Percentiles rank a stretch among this genome's conserved stretches.
phyloP scores from a whole-genome alignment of 2,888 invertebrate genomes.

The Rhaphigaster nebulosa region DNA sequence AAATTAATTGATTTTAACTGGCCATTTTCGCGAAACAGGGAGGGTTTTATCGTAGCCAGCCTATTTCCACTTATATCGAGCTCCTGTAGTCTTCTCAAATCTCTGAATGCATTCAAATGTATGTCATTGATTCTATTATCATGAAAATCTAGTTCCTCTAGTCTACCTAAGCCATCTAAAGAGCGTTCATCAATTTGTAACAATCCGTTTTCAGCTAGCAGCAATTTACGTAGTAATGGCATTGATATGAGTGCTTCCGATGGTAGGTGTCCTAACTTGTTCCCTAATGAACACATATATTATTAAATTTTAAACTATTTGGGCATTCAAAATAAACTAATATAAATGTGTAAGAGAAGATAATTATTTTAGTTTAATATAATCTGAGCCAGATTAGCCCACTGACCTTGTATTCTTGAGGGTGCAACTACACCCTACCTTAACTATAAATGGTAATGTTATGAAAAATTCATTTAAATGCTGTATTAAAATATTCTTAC shows the following conservation, averaged over 20 bases:
- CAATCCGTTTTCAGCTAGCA: conserved; percentile 81
- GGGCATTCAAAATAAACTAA: background rate
- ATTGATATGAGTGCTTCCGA: conserved; percentile 77
- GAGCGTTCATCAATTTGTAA: conserved; percentile 76
- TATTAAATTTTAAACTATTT: background rate
- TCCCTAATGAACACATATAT: conserved; percentile 68
- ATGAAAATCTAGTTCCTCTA: conserved; percentile 82
- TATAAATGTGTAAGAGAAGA: too few relatives aligned
- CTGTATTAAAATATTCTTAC: conserved; percentile 61
- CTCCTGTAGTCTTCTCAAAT: conserved; percentile 69
- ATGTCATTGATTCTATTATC: conserved; percentile 81
- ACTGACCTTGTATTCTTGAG: background rate
- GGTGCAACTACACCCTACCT: background rate
- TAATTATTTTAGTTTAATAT: too few relatives aligned
- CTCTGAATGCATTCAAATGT: conserved; percentile 70
- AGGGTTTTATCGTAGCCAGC: conserved; percentile 78
- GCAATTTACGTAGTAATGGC: conserved; percentile 78
- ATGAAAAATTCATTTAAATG: background rate
- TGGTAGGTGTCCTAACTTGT: conserved; percentile 80
- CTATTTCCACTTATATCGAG: conserved; percentile 84
- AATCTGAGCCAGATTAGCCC: too few relatives aligned
- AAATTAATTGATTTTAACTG: conserved; percentile 79
- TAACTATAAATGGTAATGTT: background rate
- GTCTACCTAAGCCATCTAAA: conserved; percentile 78
- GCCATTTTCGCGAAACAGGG: conserved; percentile 77